Conservation (phyloP, 1,140 invertebrate genomes). For the Camponotus floridanus region DNA sequence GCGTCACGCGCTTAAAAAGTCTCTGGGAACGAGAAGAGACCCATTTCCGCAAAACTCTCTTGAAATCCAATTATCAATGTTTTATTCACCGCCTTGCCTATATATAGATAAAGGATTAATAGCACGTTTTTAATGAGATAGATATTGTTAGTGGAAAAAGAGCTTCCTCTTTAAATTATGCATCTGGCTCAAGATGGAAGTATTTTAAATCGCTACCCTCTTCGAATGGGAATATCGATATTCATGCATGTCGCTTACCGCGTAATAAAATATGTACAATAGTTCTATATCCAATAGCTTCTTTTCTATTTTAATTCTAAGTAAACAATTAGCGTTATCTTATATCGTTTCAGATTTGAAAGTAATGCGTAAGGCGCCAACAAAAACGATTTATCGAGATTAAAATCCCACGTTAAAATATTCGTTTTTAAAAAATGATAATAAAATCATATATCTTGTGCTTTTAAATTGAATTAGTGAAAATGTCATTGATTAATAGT, state of each 20-base stretch:
- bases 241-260: constrained; percentile 14
- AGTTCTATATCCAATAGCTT: not conserved
- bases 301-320: not conserved
- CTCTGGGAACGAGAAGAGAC: not conserved
- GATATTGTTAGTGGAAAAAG: constrained; percentile 29
- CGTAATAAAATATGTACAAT: not conserved
- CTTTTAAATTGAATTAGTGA: not conserved
- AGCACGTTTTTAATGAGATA: constrained; percentile 48
- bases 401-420: not conserved
- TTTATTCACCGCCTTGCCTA: constrained; percentile 4
- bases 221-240: constrained; percentile 24
- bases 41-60: constrained; percentile 23
- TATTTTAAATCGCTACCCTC: not conserved
- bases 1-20: constrained; percentile 2
- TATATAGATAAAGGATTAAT: constrained; percentile 11
- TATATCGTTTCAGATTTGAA: not conserved
- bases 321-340: constrained; percentile 18
- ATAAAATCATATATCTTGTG: constrained; percentile 4
- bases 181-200: constrained; percentile 25
- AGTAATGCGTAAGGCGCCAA: not conserved
- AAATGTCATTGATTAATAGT: too few species aligned
- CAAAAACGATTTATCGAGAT: not conserved
- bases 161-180: constrained; percentile 35
- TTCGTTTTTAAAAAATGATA: not conserved
- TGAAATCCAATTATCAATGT: constrained; percentile 50